Evolutionary conservation across 2,113 vertebrate species (phyloP).

Genomic region (Hymenochirus boettgeri): DNA sequence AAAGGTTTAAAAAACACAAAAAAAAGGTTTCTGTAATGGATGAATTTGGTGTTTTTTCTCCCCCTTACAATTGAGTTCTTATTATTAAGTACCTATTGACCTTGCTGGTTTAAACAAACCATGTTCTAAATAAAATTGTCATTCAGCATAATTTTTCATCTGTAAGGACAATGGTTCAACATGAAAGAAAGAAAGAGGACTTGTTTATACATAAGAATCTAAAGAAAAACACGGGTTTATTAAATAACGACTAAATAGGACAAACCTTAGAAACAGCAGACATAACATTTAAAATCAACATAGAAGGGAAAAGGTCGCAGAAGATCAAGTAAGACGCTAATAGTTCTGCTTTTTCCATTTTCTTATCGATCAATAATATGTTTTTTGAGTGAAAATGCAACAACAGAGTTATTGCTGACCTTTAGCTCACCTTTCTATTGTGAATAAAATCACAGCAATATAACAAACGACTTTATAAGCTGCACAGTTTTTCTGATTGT

Average conservation of each 20-base stretch:
- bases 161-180: slow-evolving; percentile 55
- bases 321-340: slow-evolving; percentile 67
- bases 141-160: slow-evolving; percentile 20
- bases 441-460: slow-evolving; percentile 61
- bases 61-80: slow-evolving; percentile 7
- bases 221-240: slow-evolving; percentile 61
- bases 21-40: background rate
- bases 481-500: slow-evolving; percentile 51
- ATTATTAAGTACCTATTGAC: slow-evolving; percentile 34
- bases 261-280: slow-evolving; percentile 63
- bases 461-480: slow-evolving; percentile 72
- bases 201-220: slow-evolving; percentile 59
- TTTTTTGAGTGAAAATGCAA: slow-evolving; percentile 65
- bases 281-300: slow-evolving; percentile 69
- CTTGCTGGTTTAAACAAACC: slow-evolving; percentile 29
- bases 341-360: slow-evolving; percentile 69
- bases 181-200: slow-evolving; percentile 52
- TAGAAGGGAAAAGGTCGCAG: slow-evolving; percentile 66
- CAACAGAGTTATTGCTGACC: slow-evolving; percentile 71
- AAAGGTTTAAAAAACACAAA: too few relatives aligned
- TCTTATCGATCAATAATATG: slow-evolving; percentile 72
- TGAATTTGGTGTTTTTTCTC: background rate
- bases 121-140: slow-evolving; percentile 17
- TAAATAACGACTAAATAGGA: slow-evolving; percentile 65
- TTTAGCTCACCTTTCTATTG: slow-evolving; percentile 68